Conservation (phyloP, 2,797 vertebrate species). For the Tapirus indicus region DNA sequence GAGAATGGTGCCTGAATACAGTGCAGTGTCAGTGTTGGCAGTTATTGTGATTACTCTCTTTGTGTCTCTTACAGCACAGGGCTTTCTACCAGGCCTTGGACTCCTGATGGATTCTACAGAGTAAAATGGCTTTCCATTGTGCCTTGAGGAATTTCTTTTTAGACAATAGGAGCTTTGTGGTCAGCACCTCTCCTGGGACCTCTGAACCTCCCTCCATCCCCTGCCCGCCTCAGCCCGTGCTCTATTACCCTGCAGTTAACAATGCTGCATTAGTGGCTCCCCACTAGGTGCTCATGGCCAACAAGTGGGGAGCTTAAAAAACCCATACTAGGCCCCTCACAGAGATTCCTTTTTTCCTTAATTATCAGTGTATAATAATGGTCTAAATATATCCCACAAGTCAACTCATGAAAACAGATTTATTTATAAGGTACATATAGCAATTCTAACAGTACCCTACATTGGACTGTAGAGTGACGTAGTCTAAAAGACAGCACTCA, state of each 20-base stretch:
- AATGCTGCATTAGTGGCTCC: background rate
- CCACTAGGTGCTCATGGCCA: too few species aligned
- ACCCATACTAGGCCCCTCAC: background rate
- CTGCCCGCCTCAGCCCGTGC: too few species aligned
- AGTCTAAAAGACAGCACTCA: background rate
- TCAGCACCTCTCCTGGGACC: background rate
- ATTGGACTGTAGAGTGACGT: background rate
- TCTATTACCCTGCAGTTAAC: background rate
- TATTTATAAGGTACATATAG: background rate
- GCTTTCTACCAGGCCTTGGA: background rate
- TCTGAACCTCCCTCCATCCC: background rate
- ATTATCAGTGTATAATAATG: background rate
- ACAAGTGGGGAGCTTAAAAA: background rate
- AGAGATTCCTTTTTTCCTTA: background rate
- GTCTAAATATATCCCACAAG: background rate
- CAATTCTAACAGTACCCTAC: background rate
- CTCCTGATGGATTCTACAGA: background rate
- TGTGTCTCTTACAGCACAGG: background rate
- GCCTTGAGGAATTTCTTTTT: constrained; percentile 8
- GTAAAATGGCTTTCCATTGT: background rate
- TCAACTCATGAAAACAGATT: background rate
- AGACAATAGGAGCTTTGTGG: background rate
- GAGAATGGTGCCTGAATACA: background rate
- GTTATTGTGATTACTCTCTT: background rate
- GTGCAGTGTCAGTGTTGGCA: background rate